Evolutionary conservation across 2,797 vertebrate genomes (phyloP).

Genomic region (Sebastes flavidus): DNA sequence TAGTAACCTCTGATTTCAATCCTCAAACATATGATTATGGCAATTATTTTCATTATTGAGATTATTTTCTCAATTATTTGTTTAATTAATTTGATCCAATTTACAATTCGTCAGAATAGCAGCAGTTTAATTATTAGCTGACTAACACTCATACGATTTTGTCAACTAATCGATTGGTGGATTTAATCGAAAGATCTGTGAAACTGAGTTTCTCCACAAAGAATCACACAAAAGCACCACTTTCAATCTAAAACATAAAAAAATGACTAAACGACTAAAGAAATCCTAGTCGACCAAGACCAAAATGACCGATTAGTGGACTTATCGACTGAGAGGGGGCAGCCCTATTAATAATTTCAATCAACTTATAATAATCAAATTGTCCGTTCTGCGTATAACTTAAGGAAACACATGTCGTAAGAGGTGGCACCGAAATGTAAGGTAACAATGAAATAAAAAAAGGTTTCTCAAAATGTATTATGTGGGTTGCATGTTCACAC

Average conservation of each 20-base stretch:
- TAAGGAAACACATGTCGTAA: neutral
- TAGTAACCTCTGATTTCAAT: neutral
- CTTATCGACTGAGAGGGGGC: no score
- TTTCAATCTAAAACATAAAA: no score
- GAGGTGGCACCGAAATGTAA: neutral
- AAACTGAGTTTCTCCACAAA: no score
- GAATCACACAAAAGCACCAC: no score
- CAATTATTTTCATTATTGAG: neutral
- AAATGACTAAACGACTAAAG: no score
- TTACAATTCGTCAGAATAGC: neutral
- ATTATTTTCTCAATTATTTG: neutral
- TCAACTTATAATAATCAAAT: neutral
- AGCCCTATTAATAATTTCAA: no score
- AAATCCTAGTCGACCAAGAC: no score
- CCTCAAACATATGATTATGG: neutral
- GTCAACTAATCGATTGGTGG: no score
- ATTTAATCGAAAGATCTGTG: no score
- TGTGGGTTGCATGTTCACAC: neutral
- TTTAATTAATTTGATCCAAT: neutral
- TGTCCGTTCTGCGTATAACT: neutral
- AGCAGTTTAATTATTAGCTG: rapidly evolving
- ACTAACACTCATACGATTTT: no score
- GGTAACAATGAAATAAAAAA: neutral
- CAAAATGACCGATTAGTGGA: no score
- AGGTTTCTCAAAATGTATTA: neutral